Evolutionary conservation across 2,888 invertebrate species (phyloP).

Genomic region (Griposia aprilina): DNA sequence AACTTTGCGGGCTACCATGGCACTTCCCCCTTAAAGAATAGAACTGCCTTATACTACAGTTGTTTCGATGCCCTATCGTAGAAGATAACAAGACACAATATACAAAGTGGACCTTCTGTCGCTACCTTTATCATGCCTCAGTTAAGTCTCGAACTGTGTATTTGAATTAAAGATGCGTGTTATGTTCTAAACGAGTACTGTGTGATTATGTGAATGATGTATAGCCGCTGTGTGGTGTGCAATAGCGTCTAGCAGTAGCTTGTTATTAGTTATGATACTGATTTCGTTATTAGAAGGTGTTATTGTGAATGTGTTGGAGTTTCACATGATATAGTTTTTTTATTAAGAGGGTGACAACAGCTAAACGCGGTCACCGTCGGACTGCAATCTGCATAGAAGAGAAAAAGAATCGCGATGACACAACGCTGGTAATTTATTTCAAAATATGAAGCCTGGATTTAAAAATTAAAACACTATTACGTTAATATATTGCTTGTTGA

Average conservation of each 20-base stretch:
- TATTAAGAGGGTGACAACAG: too few relatives aligned
- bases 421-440: too few relatives aligned
- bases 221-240: constrained; percentile 16
- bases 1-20: too few relatives aligned
- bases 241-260: constrained; percentile 20
- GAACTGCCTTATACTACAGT: background rate
- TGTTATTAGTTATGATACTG: constrained; percentile 38
- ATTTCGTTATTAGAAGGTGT: constrained; percentile 38
- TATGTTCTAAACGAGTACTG: constrained; percentile 41
- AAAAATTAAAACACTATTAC: too few relatives aligned
- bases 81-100: background rate
- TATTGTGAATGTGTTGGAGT: background rate
- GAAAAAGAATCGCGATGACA: too few relatives aligned
- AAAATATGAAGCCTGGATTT: too few relatives aligned
- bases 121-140: background rate
- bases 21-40: too few relatives aligned
- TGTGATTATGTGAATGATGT: constrained; percentile 57
- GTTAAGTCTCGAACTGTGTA: constrained; percentile 38
- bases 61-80: too few relatives aligned
- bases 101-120: constrained; percentile 21
- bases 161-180: constrained; percentile 64
- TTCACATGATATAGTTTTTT: background rate
- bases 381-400: too few relatives aligned
- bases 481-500: too few relatives aligned
- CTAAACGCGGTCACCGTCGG: too few relatives aligned